Percentiles rank a stretch among this genome's conserved stretches.
Conservation (phyloP, 2,888 invertebrate species). For the Leptopilina myrica region DNA sequence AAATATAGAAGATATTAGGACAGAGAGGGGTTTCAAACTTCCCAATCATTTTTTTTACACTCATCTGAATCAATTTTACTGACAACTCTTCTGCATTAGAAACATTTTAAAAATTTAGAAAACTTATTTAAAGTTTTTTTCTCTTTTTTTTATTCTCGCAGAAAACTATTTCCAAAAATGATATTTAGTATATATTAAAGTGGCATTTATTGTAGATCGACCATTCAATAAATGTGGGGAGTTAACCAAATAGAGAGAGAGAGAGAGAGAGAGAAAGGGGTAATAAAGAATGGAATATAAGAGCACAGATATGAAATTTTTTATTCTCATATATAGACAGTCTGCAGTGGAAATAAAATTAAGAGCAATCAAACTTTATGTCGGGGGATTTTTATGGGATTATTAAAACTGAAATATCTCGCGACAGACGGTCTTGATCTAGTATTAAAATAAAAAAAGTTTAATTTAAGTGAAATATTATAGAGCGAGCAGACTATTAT, state of each 20-base stretch:
- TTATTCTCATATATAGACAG: constrained; percentile 19
- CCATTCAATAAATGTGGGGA: background rate
- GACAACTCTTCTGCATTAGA: too few species aligned
- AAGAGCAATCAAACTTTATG: constrained; percentile 1
- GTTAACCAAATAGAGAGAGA: background rate
- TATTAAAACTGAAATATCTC: background rate
- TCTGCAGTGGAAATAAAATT: constrained; percentile 7
- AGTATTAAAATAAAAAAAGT: background rate
- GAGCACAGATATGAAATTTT: constrained; percentile 2
- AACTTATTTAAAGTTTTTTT: too few species aligned
- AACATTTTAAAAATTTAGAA: too few species aligned
- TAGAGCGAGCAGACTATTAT: too few species aligned
- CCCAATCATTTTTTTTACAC: background rate
- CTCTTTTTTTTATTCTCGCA: too few species aligned
- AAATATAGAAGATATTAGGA: background rate
- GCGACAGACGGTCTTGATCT: background rate
- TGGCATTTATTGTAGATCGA: background rate
- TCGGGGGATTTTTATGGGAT: background rate
- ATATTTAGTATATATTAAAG: too few species aligned
- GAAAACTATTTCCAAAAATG: too few species aligned
- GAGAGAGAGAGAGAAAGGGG: too few species aligned
- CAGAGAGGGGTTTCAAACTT: background rate
- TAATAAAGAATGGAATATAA: constrained; percentile 6
- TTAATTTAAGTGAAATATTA: background rate
- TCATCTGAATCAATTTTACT: too few species aligned